Evolutionary conservation across 2,113 vertebrate species (phyloP).

Genomic region (human): GRCh38 chr12:6309001-6309500

Average conservation of each 20-base stretch:
- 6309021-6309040: neutral
- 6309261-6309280: neutral
- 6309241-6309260: neutral
- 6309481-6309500: neutral
- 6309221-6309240: neutral
- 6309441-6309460: neutral
- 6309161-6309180: neutral
- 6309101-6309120: neutral
- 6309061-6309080: neutral
- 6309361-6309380: accelerated
- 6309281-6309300: neutral
- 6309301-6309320: accelerated
- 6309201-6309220: neutral
- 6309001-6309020: neutral
- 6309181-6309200: neutral
- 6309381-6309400: neutral
- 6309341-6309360: neutral
- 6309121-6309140: neutral
- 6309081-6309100: neutral
- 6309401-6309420: neutral
- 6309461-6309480: neutral
- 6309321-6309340: neutral
- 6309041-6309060: neutral
- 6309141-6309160: neutral
- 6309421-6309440: neutral